Evolutionary conservation across 2,113 vertebrate genomes (phyloP), one percentile per base, ranked within the genome.

Genomic region (Chloroceryle aenea): DNA sequence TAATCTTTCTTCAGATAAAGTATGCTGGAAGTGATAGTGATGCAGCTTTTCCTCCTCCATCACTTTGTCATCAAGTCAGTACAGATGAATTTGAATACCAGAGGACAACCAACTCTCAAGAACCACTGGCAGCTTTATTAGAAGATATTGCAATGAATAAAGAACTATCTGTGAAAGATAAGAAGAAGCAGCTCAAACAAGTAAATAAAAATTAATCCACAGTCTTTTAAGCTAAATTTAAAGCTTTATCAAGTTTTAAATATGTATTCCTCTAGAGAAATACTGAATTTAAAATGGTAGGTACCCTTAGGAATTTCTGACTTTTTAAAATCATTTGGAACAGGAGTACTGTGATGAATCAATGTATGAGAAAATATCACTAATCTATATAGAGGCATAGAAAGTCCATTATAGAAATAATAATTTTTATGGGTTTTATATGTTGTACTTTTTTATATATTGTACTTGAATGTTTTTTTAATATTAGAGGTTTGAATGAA

Each of bases 101-200:
- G 94, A 98, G 94, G 89, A 72, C 94, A 47, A 93, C 80, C 0
- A 96, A 95, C 47, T 97, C 97, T 75, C 98, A 98, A 81, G 98
- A 98, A n/a, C 98, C 98, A 12, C 90, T 98, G 71, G 97, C 97
- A 78, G 95, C 97, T 69, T 97, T 98, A 68, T 76, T 99, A 85
- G 98, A 99, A 94, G 98, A 98, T 87, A 98, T 99, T 62, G 96
- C 98, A 68, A 96, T 91, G 47, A 98, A 99, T 89, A 96, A 94
- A 85, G 97, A 97, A 81, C 97, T 99, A 93, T 98, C 98, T 53
- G 75, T 67, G 66, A 99, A 98, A 96, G 98, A 99, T 74, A 99
- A 99, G 95, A 99, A 98, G 97, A 99, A 99, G 81, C 97, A 98
- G 59, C 95, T 99, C 66, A 99, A 99, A 61, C 98, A 98, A 98